phyloP scores from a whole-genome alignment of 1,140 invertebrate species.

The Achroia grisella region DNA sequence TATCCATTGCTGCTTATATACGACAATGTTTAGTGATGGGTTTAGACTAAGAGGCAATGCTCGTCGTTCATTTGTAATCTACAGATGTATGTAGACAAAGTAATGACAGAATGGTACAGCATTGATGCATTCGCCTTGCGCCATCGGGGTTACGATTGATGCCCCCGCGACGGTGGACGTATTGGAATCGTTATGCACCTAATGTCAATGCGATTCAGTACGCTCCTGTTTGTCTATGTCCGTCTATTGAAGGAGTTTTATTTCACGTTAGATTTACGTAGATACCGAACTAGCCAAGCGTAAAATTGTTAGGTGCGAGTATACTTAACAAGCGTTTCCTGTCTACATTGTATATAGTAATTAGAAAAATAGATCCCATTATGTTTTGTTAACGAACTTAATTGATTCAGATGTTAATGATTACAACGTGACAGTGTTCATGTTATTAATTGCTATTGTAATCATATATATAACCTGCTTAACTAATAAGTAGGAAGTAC shows the following conservation, averaged over 20 bases:
- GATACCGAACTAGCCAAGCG: constrained; percentile 16
- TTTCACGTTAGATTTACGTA: constrained; percentile 16
- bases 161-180: constrained; percentile 46
- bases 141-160: constrained; percentile 59
- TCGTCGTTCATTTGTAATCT: too few species aligned
- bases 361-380: too few species aligned
- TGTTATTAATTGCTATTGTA: too few species aligned
- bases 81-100: not conserved
- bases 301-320: not conserved
- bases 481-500: too few species aligned
- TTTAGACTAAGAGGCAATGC: too few species aligned
- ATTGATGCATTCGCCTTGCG: constrained; percentile 59
- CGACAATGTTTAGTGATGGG: too few species aligned
- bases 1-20: too few species aligned
- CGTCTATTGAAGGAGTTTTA: constrained; percentile 43
- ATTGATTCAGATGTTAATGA: not conserved
- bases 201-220: constrained; percentile 56
- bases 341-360: not conserved
- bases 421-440: too few species aligned
- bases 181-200: constrained; percentile 67
- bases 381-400: too few species aligned
- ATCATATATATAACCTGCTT: too few species aligned
- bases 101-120: constrained; percentile 22
- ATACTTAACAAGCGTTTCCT: not conserved
- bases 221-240: constrained; percentile 50